Base-by-base conservation (phyloP, 2,113 vertebrate species). In the Myocastor coypus region DNA sequence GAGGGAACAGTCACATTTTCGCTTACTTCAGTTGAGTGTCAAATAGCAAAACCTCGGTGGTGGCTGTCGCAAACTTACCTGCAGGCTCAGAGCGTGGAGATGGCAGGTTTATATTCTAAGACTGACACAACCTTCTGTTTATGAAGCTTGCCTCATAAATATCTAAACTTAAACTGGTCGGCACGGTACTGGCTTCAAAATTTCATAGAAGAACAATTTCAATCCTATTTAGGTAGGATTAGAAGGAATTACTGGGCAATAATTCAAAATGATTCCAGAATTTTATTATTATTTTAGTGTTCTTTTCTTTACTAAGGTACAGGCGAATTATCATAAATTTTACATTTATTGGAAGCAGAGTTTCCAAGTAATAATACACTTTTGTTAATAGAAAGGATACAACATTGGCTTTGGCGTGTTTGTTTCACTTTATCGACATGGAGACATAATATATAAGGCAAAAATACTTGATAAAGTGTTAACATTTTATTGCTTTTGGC, bases 381-480 rank as follows among this genome's bases (percentile, higher is more conserved):
- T 77, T 17, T 40, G 1, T n/a, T 83, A 92, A 37, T 83, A 92
- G 87, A 1, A 26, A 16, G 3, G 7, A 30, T 83, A 86, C 85
- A n/a, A 8, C 26, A 83, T 37, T 96, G 42, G 20, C 32, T 93
- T 50, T 40, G 20, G 3, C 50, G 4, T 37, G 57, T 83, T 7
- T 13, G 32, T 22, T 28, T 1, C n/a, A 30, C 50, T 95, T 50
- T 81, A 22, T 5, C 96, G 42, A 78, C n/a, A 40, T 61, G 0
- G 89, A 9, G 34, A 89, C 28, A 68, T 92, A 87, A 71, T 91
- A 87, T 42, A 73, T 24, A 82, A 84, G 64, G 37, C 20, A 92
- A 34, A 46, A n/a, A 89, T 92, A 89, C 83, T 81, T 89, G 46
- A 96, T 87, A 94, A 94, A 95, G 14, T 73, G 57, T 95, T 78